These are phyloP conservation scores for Charadrius vociferus DNA, from an alignment of 2,113 vertebrate genomes.

Conservation along the genomic window DNA sequence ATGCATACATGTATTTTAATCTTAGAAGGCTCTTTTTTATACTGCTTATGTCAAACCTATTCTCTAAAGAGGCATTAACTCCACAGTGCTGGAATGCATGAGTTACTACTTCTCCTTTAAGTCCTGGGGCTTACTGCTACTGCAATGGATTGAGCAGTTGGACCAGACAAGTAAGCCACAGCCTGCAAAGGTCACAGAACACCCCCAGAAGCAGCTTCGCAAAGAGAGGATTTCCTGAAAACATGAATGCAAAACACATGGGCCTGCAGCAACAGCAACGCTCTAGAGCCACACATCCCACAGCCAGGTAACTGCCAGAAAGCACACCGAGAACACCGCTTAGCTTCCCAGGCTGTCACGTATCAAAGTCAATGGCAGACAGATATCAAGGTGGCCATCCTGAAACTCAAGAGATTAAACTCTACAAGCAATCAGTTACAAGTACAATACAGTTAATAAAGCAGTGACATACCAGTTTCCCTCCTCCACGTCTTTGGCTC, in stretches of 20 bases:
- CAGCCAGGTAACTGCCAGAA: not conserved
- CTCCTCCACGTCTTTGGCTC: not conserved
- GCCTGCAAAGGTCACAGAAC: conserved; percentile 8
- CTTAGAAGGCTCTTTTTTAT: not conserved
- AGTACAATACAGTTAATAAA: not conserved
- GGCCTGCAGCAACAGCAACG: not conserved
- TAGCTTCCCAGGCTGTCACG: too few relatives aligned
- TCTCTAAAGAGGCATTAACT: not conserved
- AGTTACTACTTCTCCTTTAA: not conserved
- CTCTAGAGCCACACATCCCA: not conserved
- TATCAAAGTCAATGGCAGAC: not conserved
- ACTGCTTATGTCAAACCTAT: not conserved
- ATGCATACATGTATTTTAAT: not conserved
- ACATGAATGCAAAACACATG: not conserved
- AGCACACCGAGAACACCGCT: accelerated
- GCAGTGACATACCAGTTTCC: not conserved
- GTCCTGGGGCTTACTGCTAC: not conserved
- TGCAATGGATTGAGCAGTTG: not conserved
- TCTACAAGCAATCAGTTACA: not conserved
- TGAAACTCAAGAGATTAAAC: not conserved
- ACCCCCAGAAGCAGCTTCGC: not conserved
- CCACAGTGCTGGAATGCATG: not conserved
- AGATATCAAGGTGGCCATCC: not conserved
- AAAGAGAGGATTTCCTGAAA: conserved; percentile 39
- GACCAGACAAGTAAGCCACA: not conserved